Conservation (phyloP, 2,797 vertebrate species). For the Spinus pinus region DNA sequence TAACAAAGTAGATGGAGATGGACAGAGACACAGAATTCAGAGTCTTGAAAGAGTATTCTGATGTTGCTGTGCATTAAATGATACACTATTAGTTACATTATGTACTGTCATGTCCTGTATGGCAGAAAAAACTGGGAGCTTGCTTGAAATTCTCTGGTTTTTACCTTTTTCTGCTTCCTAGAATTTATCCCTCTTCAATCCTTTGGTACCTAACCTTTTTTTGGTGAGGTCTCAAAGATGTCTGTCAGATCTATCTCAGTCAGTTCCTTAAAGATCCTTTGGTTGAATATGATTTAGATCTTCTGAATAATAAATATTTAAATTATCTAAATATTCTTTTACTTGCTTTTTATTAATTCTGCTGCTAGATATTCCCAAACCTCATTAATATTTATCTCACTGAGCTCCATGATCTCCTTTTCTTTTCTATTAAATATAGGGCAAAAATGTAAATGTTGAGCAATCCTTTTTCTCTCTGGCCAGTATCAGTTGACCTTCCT, state of each 20-base stretch:
- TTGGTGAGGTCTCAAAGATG: constrained; percentile 24
- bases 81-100: constrained; percentile 52
- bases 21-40: background rate
- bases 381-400: constrained; percentile 76
- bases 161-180: constrained; percentile 22
- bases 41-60: constrained; percentile 9
- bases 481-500: constrained; percentile 17
- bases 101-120: constrained; percentile 36
- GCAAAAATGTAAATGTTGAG: constrained; percentile 27
- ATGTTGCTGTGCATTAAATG: background rate
- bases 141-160: constrained; percentile 9
- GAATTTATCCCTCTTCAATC: constrained; percentile 43
- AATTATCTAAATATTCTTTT: constrained; percentile 74
- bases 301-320: constrained; percentile 77
- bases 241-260: constrained; percentile 39
- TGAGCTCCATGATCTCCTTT: constrained; percentile 30
- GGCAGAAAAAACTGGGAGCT: constrained; percentile 36
- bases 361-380: constrained; percentile 71
- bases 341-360: constrained; percentile 75
- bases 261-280: constrained; percentile 50
- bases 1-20: background rate
- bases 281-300: constrained; percentile 50
- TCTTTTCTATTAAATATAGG: constrained; percentile 48
- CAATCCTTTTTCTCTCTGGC: background rate
- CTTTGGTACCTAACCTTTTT: constrained; percentile 35